A percentile compares a stretch with the other conserved stretches of the same genome.
Conservation (phyloP, 2,888 invertebrate genomes). For the Frankliniella intonsa region DNA sequence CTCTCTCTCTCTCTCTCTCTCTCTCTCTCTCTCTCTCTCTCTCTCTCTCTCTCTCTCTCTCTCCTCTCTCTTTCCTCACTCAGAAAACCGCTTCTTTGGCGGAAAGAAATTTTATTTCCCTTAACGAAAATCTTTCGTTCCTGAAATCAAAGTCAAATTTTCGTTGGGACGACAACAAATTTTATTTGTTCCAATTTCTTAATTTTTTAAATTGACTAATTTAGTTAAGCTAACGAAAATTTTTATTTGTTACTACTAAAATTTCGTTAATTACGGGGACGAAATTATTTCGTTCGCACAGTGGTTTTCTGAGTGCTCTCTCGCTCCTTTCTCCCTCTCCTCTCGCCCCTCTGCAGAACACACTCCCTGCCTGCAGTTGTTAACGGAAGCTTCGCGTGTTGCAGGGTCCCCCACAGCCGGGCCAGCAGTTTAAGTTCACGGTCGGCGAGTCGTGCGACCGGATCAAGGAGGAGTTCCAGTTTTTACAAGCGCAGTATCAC, state of each 20-base stretch:
- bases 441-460: conserved; percentile 90
- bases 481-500: conserved; percentile 92
- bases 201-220: no score
- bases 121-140: no score
- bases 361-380: conserved; percentile 3
- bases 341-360: conserved; percentile 22
- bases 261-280: no score
- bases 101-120: no score
- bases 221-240: no score
- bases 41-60: neutral
- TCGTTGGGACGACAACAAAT: no score
- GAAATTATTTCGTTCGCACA: no score
- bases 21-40: conserved; percentile 12
- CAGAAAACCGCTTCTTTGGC: no score
- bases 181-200: no score
- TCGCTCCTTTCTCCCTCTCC: conserved; percentile 25
- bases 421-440: conserved; percentile 90
- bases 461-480: conserved; percentile 94
- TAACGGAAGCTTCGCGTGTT: conserved; percentile 40
- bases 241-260: no score
- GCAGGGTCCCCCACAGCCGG: conserved; percentile 81
- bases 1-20: neutral
- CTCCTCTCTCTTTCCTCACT: neutral
- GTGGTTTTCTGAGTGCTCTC: no score
- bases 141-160: no score